phyloP scores from a whole-genome alignment of 1,140 invertebrate genomes.

The Akabosia matsudoensis region DNA sequence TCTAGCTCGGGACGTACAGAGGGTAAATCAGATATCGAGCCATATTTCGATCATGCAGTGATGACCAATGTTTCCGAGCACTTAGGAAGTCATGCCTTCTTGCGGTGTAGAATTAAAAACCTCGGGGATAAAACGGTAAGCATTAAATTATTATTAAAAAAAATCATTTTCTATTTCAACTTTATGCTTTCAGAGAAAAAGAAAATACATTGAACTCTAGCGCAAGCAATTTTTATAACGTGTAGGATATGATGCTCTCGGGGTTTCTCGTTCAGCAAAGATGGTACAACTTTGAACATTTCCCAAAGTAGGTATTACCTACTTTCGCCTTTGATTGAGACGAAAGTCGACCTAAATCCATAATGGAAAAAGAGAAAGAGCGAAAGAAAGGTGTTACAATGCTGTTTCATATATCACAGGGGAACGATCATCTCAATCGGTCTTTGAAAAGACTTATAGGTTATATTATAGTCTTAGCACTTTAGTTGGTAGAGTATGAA shows the following conservation, averaged over 20 bases:
- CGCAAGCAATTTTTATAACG: no score
- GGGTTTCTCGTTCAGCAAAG: no score
- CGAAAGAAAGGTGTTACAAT: background rate
- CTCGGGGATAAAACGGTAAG: constrained; percentile 63
- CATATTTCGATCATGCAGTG: constrained; percentile 63
- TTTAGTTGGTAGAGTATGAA: no score
- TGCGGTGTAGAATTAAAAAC: constrained; percentile 73
- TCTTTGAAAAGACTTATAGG: no score
- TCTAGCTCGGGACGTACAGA: background rate
- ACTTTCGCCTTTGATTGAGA: background rate
- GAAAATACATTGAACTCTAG: no score
- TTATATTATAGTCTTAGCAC: no score
- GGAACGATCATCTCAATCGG: background rate
- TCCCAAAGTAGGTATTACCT: no score
- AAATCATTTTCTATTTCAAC: no score
- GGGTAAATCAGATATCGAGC: constrained; percentile 40
- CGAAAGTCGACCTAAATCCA: background rate
- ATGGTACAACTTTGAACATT: no score
- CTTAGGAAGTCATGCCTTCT: constrained; percentile 74
- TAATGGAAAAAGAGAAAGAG: background rate
- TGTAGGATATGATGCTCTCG: no score
- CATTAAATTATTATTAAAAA: constrained; percentile 47
- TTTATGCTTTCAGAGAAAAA: no score
- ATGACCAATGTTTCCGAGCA: constrained; percentile 75
- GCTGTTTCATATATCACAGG: background rate